Evolutionary conservation across 2,888 invertebrate species (phyloP).

Genomic region (Mythimna loreyi): DNA sequence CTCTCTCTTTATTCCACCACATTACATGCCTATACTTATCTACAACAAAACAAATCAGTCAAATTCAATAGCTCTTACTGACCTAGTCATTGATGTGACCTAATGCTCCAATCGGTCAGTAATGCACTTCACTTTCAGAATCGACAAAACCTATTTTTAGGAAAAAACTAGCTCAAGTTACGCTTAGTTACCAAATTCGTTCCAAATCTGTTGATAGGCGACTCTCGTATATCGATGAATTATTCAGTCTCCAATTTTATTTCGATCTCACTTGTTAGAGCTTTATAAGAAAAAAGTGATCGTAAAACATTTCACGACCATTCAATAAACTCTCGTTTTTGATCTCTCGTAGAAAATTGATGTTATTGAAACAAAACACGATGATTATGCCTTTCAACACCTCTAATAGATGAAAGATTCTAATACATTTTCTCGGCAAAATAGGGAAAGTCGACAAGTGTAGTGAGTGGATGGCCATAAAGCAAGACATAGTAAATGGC

Average conservation of each 20-base stretch:
- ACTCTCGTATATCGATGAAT: neutral
- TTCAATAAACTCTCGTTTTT: conserved; percentile 11
- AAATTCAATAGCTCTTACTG: neutral
- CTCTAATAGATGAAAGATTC: conserved; percentile 4
- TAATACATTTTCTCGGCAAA: conserved; percentile 13
- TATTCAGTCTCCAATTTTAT: neutral
- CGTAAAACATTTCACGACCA: conserved; percentile 7
- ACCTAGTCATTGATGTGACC: neutral
- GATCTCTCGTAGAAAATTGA: conserved; percentile 1
- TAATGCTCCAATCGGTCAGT: neutral
- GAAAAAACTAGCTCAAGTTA: neutral
- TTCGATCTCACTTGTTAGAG: neutral
- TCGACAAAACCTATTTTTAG: neutral
- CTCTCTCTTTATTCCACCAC: neutral
- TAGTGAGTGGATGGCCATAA: conserved; percentile 32
- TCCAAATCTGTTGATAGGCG: neutral
- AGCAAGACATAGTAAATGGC: conserved; percentile 48
- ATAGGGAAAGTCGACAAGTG: conserved; percentile 53
- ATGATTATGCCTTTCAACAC: conserved; percentile 9
- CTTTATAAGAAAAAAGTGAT: neutral
- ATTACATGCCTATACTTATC: neutral
- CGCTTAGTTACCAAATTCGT: neutral
- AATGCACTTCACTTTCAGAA: neutral
- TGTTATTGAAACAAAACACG: conserved; percentile 24
- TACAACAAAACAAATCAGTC: neutral